Percentiles rank a stretch among this genome's conserved stretches.
These are phyloP conservation scores for Atherinosoma microstoma DNA, from an alignment of 2,797 vertebrate genomes.

Conservation along the genomic window DNA sequence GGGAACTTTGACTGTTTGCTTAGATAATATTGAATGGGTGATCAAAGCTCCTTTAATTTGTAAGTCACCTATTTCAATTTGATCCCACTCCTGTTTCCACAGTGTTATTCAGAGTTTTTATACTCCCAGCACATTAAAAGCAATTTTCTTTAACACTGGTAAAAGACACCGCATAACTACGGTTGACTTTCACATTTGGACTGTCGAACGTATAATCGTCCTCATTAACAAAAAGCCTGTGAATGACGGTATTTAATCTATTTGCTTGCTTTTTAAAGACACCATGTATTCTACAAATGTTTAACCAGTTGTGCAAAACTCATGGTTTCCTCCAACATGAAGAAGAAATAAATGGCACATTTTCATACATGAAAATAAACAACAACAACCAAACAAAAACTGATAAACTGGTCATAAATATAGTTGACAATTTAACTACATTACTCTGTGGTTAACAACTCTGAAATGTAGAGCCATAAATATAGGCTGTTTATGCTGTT, in stretches of 20 bases:
- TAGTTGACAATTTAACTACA: not conserved
- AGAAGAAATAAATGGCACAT: not conserved
- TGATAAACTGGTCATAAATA: not conserved
- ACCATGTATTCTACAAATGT: not conserved
- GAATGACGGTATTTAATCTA: not conserved
- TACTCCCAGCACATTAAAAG: slow-evolving; percentile 12
- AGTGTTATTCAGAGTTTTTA: slow-evolving; percentile 12
- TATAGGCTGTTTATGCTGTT: slow-evolving; percentile 5
- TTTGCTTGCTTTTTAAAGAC: slow-evolving; percentile 6
- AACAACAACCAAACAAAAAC: not conserved
- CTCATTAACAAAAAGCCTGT: not conserved
- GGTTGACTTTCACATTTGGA: not conserved
- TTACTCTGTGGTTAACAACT: not conserved
- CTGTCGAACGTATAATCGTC: not conserved
- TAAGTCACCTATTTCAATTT: slow-evolving; percentile 33
- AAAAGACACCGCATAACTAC: slow-evolving; percentile 1
- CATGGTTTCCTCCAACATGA: not conserved
- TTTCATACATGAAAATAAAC: not conserved
- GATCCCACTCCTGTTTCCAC: slow-evolving; percentile 19
- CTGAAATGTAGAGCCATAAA: slow-evolving; percentile 10
- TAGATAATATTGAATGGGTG: slow-evolving; percentile 27
- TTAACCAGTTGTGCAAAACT: not conserved
- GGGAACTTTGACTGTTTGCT: slow-evolving; percentile 25
- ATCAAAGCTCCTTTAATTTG: slow-evolving; percentile 29
- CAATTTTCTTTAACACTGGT: slow-evolving; percentile 22